Conservation (phyloP, 2,797 vertebrate genomes). For the Pogonophryne albipinna region DNA sequence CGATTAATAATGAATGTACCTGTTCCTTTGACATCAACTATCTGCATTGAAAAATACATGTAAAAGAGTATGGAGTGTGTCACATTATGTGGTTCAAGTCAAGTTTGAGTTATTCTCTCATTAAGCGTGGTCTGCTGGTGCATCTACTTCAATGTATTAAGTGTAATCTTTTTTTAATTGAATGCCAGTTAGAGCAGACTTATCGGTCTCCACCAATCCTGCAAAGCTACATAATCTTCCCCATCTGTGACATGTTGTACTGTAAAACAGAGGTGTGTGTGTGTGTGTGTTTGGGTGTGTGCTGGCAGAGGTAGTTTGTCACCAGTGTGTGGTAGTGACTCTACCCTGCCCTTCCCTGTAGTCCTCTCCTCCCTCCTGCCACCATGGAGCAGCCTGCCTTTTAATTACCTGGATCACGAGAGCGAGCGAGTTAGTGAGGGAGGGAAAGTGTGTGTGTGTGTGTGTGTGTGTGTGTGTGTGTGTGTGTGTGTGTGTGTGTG, state of each 20-base stretch:
- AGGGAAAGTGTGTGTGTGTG: constrained; percentile 15
- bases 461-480: too few species aligned
- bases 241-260: constrained; percentile 21
- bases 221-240: constrained; percentile 25
- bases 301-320: constrained; percentile 16
- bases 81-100: constrained; percentile 30
- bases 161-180: constrained; percentile 35
- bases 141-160: constrained; percentile 31
- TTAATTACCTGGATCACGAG: constrained; percentile 77
- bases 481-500: too few species aligned
- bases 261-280: background rate
- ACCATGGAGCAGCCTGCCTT: constrained; percentile 74
- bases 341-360: constrained; percentile 65
- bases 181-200: constrained; percentile 33
- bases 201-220: constrained; percentile 31
- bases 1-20: too few species aligned
- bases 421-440: constrained; percentile 17
- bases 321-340: constrained; percentile 48
- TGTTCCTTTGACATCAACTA: too few species aligned
- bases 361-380: constrained; percentile 72
- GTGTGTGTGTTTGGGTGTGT: background rate
- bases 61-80: constrained; percentile 3
- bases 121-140: constrained; percentile 7
- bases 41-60: too few species aligned
- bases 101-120: constrained; percentile 30